Base-by-base conservation (phyloP, 2,888 invertebrate genomes). In the Hirudinaria manillensis region DNA sequence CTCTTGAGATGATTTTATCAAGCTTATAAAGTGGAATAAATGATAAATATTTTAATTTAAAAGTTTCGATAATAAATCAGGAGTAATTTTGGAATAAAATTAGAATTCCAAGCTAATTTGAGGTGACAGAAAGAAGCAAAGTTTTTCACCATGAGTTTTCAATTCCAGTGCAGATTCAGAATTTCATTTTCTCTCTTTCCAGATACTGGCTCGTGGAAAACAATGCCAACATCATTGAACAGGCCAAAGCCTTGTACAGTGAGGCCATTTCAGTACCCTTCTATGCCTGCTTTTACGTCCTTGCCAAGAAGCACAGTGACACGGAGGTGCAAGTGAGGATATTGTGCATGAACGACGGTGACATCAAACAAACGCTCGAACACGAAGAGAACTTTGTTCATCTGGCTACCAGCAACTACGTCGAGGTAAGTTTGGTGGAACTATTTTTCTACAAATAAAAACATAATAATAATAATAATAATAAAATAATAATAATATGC, bases 281-380 rank as follows among this genome's bases (percentile, higher is more conserved):
- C 86, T 99, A 99, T 94, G 94, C 98, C 78, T 95, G 96, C 87
- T 99, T 99, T 86, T 95, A 98, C 70, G 96, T 99, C 19, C 99
- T 98, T 85, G 94, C 96, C 4, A 97, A 99, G 87, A 90, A 97
- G 77, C 91, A 94, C 55, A 70, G 56, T 32, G 10, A 56, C 10
- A n/a, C 53, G 10, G 76, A 78, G 55, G 84, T 85, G 74, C 82
- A 83, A 65, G 81, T 98, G 70, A 89, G 97, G 56, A 94, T 99
- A 83, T 99, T 99, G 88, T 99, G 99, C 85, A 98, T 99, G 90
- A 99, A 99, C 24, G 99, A 99, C 85, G 99, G 99, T 85, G 94
- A 93, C 82, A 97, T 99, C 84, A 98, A 99, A 83, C 99, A 99
- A 86, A 97, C 98, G 0, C 87, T 99, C 76, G 99, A 99, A 86